Conservation (phyloP, 2,797 vertebrate genomes). For the Dendrocincla fuliginosa region DNA sequence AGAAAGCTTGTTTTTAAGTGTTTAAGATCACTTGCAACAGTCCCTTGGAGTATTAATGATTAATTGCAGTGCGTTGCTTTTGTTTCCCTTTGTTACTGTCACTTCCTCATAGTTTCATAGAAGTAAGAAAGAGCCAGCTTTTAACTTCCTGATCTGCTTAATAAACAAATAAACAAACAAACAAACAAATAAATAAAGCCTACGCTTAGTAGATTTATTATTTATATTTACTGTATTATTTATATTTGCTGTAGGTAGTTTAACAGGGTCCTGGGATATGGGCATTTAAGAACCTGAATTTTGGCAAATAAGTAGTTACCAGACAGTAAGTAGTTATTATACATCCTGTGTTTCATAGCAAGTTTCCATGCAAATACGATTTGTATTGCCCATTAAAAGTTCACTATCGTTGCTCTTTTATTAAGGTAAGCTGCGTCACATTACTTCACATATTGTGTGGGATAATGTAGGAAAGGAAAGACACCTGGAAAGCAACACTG, state of each 20-base stretch:
- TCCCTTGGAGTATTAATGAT: background rate
- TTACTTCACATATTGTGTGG: background rate
- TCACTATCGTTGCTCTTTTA: background rate
- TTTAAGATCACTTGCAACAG: background rate
- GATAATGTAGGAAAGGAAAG: background rate
- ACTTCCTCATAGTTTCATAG: background rate
- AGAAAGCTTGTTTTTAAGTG: background rate
- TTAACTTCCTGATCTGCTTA: background rate
- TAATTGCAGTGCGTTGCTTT: background rate
- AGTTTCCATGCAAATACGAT: background rate
- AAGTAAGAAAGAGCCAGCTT: background rate
- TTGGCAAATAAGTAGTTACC: background rate
- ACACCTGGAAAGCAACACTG: background rate
- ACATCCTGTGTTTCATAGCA: background rate
- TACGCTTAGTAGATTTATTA: background rate
- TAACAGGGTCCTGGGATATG: background rate
- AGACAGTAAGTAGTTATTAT: background rate
- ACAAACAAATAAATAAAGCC: background rate
- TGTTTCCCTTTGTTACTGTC: background rate
- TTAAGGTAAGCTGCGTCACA: background rate
- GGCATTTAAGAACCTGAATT: background rate
- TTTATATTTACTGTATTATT: background rate
- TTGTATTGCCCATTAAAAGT: background rate
- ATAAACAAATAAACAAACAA: background rate
- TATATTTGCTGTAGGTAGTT: background rate